Evolutionary conservation across 1,140 invertebrate genomes (phyloP).

Genomic region (Elysia chlorotica): DNA sequence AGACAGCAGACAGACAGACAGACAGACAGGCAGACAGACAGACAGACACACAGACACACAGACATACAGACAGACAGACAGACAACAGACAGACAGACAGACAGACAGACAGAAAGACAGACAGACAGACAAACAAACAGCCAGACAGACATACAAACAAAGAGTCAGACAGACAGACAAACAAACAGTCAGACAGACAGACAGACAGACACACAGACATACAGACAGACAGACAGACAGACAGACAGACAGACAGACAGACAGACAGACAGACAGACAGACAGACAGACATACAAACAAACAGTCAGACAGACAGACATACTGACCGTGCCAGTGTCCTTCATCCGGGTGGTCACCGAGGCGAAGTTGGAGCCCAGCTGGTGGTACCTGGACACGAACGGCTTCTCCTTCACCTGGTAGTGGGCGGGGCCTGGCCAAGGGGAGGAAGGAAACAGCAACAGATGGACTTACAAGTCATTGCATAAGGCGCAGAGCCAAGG

Average conservation of each 20-base stretch:
- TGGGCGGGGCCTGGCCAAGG: too few relatives aligned
- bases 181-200: neutral
- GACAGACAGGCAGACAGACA: conserved; percentile 2
- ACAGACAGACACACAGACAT: neutral
- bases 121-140: neutral
- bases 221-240: neutral
- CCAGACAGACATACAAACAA: too few relatives aligned
- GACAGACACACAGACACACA: neutral
- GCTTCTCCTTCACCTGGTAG: conserved; percentile 51
- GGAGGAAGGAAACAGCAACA: too few relatives aligned
- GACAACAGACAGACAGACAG: neutral
- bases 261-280: neutral
- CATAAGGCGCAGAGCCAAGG: too few relatives aligned
- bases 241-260: neutral
- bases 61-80: conserved; percentile 1
- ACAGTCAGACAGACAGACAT: neutral
- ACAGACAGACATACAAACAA: neutral
- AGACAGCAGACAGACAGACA: neutral
- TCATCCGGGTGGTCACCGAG: conserved; percentile 44
- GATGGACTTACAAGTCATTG: too few relatives aligned
- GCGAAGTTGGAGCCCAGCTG: conserved; percentile 53
- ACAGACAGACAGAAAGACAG: neutral
- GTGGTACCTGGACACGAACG: conserved; percentile 35
- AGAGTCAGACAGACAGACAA: neutral
- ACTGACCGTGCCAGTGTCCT: conserved; percentile 23